Evolutionary conservation across 2,888 invertebrate species (phyloP).

Genomic region (Mechanitis messenoides): DNA sequence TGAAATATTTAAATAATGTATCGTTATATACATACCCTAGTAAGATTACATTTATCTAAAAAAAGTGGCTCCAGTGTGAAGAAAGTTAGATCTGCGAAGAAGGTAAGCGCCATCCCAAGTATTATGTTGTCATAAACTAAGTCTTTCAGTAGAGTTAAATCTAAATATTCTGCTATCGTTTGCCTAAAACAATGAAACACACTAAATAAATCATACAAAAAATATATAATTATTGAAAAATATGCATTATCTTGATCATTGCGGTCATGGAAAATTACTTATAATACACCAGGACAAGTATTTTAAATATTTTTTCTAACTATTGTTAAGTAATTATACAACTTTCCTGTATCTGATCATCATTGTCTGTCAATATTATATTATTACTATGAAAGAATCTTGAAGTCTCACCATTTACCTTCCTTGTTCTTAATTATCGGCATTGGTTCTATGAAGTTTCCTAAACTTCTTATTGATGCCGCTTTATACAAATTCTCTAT

Average conservation of each 20-base stretch:
- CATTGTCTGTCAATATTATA: neutral
- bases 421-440: slow-evolving; percentile 70
- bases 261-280: too few species aligned
- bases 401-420: slow-evolving; percentile 62
- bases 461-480: slow-evolving; percentile 65
- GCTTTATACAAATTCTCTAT: slow-evolving; percentile 68
- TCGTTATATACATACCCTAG: slow-evolving; percentile 46
- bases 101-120: slow-evolving; percentile 80
- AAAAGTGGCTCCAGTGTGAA: slow-evolving; percentile 82
- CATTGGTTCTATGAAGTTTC: slow-evolving; percentile 68
- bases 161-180: slow-evolving; percentile 77
- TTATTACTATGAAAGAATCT: neutral
- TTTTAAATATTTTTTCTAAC: too few species aligned
- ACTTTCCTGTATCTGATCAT: neutral
- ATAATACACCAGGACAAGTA: too few species aligned
- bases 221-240: neutral
- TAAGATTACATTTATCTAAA: slow-evolving; percentile 73
- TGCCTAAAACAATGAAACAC: slow-evolving; percentile 47
- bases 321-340: too few species aligned
- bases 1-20: neutral
- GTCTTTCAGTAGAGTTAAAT: slow-evolving; percentile 79
- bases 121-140: slow-evolving; percentile 81
- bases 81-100: slow-evolving; percentile 83
- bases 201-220: slow-evolving; percentile 9
- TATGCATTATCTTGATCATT: neutral